Evolutionary conservation across 2,797 vertebrate species (phyloP).

Genomic region (Kryptopterus vitreolus): DNA sequence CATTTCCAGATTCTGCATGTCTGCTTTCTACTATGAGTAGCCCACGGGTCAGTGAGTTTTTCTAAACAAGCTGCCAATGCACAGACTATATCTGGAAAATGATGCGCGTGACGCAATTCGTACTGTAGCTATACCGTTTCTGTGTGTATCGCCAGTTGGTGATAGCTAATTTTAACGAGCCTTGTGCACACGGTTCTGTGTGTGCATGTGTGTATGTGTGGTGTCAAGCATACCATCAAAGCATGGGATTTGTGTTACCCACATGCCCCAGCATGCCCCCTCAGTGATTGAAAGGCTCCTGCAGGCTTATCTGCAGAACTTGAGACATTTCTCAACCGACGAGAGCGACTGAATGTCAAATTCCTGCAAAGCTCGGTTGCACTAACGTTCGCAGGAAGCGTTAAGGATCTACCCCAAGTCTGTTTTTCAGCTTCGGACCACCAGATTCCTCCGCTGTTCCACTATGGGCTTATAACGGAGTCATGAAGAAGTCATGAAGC

Average conservation of each 20-base stretch:
- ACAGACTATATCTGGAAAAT: not conserved
- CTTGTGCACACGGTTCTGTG: slow-evolving; percentile 21
- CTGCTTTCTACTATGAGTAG: not conserved
- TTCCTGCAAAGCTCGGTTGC: slow-evolving; percentile 54
- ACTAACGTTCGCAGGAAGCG: slow-evolving; percentile 35
- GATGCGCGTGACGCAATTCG: not conserved
- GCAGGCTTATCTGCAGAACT: slow-evolving; percentile 58
- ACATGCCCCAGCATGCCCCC: slow-evolving; percentile 52
- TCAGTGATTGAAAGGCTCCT: slow-evolving; percentile 41
- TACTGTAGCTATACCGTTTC: not conserved
- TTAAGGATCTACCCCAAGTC: not conserved
- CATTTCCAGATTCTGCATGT: not conserved
- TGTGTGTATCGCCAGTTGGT: not conserved
- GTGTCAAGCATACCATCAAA: slow-evolving; percentile 33
- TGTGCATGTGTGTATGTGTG: slow-evolving; percentile 24
- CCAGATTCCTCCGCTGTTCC: slow-evolving; percentile 1
- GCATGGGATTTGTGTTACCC: slow-evolving; percentile 48
- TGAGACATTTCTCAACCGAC: slow-evolving; percentile 64
- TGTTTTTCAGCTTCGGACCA: not conserved
- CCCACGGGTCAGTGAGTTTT: not conserved
- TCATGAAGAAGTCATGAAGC: slow-evolving; percentile 38
- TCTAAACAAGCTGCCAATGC: not conserved
- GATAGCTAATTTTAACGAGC: slow-evolving; percentile 36
- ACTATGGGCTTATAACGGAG: slow-evolving; percentile 15
- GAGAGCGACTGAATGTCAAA: slow-evolving; percentile 57